Percentiles rank a stretch among this genome's conserved stretches.
These are phyloP conservation scores for Volucella inanis DNA, from an alignment of 2,888 invertebrate genomes.

Conservation along the genomic window DNA sequence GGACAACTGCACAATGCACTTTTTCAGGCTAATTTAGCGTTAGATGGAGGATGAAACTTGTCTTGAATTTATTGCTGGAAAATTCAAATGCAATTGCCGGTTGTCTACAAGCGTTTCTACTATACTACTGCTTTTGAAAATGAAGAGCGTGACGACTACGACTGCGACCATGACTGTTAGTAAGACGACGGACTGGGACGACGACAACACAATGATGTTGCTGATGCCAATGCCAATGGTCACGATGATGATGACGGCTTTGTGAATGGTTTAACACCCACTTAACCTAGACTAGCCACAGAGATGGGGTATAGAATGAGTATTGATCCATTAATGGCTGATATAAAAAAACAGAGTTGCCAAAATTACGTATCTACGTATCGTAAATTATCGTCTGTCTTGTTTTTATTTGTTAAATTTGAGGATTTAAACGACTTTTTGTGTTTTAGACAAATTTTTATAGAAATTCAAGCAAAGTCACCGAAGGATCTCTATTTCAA, in stretches of 20 bases:
- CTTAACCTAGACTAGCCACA: constrained; percentile 69
- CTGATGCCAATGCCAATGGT: constrained; percentile 16
- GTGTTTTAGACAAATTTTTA: too few species aligned
- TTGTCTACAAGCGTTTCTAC: neutral
- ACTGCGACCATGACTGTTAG: neutral
- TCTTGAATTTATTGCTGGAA: too few species aligned
- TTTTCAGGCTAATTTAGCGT: constrained; percentile 61
- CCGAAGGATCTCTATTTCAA: too few species aligned
- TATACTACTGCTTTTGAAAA: constrained; percentile 10
- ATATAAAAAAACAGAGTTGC: too few species aligned
- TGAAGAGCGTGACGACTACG: constrained; percentile 21
- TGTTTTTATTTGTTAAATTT: too few species aligned
- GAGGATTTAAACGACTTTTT: too few species aligned
- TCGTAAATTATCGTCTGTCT: too few species aligned
- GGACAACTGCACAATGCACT: constrained; percentile 50
- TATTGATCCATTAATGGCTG: too few species aligned
- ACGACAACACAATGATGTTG: neutral
- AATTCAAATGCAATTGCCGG: constrained; percentile 12
- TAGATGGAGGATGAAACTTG: constrained; percentile 31
- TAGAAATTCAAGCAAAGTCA: too few species aligned
- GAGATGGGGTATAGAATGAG: neutral
- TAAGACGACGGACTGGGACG: too few species aligned
- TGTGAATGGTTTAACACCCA: constrained; percentile 73
- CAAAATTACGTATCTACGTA: too few species aligned
- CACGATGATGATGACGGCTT: constrained; percentile 65